phyloP scores from a whole-genome alignment of 2,797 vertebrate species.

The Falco naumanni region DNA sequence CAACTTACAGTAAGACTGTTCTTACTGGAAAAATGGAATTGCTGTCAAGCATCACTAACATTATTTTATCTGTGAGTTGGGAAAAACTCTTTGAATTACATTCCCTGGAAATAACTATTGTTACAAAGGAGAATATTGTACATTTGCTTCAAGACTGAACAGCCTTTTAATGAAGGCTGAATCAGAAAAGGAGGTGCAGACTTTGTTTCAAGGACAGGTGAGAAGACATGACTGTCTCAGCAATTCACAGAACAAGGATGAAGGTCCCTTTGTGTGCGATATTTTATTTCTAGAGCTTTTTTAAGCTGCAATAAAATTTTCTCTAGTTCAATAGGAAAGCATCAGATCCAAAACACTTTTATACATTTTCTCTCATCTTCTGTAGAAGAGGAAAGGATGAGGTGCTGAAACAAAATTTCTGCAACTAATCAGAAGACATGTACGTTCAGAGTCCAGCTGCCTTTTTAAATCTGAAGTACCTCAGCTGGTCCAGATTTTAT shows the following conservation, averaged over 20 bases:
- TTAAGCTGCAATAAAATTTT: neutral
- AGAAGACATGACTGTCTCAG: neutral
- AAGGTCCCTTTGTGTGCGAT: neutral
- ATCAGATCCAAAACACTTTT: neutral
- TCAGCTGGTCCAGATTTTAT: slow-evolving; percentile 1
- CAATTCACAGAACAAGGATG: slow-evolving; percentile 20
- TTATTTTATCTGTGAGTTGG: slow-evolving; percentile 44
- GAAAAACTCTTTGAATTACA: slow-evolving; percentile 39
- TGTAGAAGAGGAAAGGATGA: neutral
- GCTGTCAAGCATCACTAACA: slow-evolving; percentile 54
- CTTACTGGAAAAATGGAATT: slow-evolving; percentile 47
- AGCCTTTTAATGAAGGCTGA: slow-evolving; percentile 18
- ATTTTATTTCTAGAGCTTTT: slow-evolving; percentile 41
- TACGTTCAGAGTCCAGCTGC: neutral
- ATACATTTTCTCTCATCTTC: slow-evolving; percentile 6
- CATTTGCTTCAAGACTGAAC: slow-evolving; percentile 21
- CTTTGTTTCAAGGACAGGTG: slow-evolving; percentile 30
- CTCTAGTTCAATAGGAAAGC: neutral
- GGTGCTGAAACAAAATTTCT: slow-evolving; percentile 28
- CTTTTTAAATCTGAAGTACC: neutral
- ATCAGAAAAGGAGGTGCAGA: neutral
- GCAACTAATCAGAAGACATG: neutral
- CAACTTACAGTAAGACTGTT: slow-evolving; percentile 41
- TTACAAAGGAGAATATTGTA: slow-evolving; percentile 23
- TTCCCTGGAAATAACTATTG: slow-evolving; percentile 31